Conservation (phyloP, 2,113 vertebrate species). For the Oncorhynchus nerka region DNA sequence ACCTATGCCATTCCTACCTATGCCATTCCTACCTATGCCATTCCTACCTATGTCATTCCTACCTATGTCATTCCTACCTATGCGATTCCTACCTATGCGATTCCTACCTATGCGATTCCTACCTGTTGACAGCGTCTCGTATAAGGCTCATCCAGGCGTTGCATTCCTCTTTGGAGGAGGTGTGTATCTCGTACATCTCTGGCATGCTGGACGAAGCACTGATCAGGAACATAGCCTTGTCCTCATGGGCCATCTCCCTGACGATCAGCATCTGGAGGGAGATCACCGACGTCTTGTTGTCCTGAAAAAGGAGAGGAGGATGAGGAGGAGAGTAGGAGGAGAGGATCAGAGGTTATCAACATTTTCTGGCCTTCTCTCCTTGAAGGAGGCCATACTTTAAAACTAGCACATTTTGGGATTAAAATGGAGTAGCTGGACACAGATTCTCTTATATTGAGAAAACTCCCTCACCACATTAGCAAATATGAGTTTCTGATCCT, state of each 20-base stretch:
- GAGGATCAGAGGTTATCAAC: too few relatives aligned
- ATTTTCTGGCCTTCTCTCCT: too few relatives aligned
- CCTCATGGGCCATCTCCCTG: conserved; percentile 88
- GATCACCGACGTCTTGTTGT: conserved; percentile 86
- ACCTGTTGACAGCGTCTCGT: conserved; percentile 84
- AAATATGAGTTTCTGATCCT: conserved; percentile 90
- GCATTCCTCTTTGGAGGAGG: conserved; percentile 82
- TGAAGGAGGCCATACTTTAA: too few relatives aligned
- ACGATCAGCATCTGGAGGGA: conserved; percentile 88
- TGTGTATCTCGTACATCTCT: conserved; percentile 92
- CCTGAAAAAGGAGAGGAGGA: conserved; percentile 68
- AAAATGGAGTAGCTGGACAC: too few relatives aligned
- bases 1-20: too few relatives aligned
- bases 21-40: too few relatives aligned
- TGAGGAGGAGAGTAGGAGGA: too few relatives aligned
- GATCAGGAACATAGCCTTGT: conserved; percentile 92
- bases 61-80: conserved; percentile 56
- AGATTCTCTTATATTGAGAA: background rate
- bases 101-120: conserved; percentile 61
- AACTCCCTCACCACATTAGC: conserved; percentile 82
- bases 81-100: conserved; percentile 60
- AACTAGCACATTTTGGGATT: background rate
- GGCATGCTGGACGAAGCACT: conserved; percentile 79
- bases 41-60: conserved; percentile 65
- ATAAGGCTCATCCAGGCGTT: conserved; percentile 82